These are phyloP conservation scores for Cyanoderma ruficeps DNA, from an alignment of 2,113 vertebrate genomes.

Conservation along the genomic window DNA sequence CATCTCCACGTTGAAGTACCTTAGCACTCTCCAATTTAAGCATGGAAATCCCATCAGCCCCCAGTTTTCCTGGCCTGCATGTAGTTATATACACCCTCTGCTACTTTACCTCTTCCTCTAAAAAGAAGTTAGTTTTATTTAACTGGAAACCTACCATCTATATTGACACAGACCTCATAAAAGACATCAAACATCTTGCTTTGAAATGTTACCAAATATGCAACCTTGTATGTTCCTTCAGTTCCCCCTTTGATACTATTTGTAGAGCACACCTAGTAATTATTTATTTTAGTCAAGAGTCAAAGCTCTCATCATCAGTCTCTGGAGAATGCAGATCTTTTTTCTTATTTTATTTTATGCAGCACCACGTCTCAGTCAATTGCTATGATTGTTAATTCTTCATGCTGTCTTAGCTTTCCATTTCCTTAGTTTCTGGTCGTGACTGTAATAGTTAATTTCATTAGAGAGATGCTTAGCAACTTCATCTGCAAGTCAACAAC, in stretches of 20 bases:
- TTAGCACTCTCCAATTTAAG: background rate
- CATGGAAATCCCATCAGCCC: background rate
- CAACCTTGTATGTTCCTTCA: background rate
- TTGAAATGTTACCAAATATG: background rate
- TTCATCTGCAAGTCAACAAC: slow-evolving; percentile 24
- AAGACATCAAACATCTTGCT: background rate
- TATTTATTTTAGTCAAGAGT: background rate
- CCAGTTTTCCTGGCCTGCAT: background rate
- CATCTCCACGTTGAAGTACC: background rate
- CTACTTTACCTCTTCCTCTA: background rate
- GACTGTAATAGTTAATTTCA: slow-evolving; percentile 14
- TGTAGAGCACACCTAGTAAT: background rate
- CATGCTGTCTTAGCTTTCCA: background rate
- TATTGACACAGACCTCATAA: background rate
- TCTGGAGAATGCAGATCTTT: background rate
- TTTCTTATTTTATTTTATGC: background rate
- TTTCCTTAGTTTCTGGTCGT: background rate
- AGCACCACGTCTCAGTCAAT: background rate
- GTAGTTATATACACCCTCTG: background rate
- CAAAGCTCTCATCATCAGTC: background rate
- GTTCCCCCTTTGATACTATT: background rate
- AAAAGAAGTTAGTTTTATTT: background rate
- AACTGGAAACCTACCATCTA: background rate
- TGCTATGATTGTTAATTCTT: background rate
- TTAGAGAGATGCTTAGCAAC: background rate